phyloP scores from a whole-genome alignment of 2,113 vertebrate species.

The Melanerpes aurifrons region DNA sequence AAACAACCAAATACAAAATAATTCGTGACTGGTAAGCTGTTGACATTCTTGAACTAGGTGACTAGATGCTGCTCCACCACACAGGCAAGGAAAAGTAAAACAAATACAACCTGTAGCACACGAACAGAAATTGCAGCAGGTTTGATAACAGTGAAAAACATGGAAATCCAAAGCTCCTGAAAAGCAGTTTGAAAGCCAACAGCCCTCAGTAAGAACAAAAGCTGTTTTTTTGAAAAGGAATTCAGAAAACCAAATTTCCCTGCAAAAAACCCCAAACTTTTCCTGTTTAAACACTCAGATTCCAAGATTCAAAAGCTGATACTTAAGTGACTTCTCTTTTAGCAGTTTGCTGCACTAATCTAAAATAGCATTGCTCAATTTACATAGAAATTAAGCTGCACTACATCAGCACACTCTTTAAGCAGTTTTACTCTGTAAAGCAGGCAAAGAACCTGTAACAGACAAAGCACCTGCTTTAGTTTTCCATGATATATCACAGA shows the following conservation, averaged over 20 bases:
- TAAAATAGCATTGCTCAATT: slow-evolving; percentile 15
- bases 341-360: slow-evolving; percentile 28
- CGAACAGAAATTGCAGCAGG: background rate
- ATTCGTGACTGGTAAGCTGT: background rate
- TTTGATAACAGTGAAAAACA: background rate
- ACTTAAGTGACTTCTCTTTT: background rate
- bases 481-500: background rate
- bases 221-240: background rate
- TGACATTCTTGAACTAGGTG: background rate
- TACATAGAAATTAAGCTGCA: slow-evolving; percentile 44
- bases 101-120: background rate
- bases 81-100: background rate
- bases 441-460: background rate
- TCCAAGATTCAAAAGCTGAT: background rate
- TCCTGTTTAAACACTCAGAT: background rate
- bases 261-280: background rate
- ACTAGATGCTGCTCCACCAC: background rate
- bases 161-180: background rate
- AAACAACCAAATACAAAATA: background rate
- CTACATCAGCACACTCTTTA: background rate
- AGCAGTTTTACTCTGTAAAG: slow-evolving; percentile 11
- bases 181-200: background rate
- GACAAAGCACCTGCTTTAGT: background rate
- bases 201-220: background rate
- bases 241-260: background rate